phyloP scores from a whole-genome alignment of 2,113 vertebrate genomes.

The Leptobrachium leishanense region DNA sequence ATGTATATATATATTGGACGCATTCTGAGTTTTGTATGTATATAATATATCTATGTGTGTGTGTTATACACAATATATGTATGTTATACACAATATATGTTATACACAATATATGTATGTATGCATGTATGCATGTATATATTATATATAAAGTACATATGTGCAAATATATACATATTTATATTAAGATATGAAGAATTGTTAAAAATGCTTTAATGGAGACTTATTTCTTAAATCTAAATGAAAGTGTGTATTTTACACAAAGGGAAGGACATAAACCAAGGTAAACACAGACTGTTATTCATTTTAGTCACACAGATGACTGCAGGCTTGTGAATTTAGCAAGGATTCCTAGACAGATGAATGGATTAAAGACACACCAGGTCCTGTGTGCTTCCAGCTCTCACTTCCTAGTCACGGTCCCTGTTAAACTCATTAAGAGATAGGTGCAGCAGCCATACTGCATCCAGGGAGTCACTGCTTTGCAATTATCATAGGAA shows the following conservation, averaged over 20 bases:
- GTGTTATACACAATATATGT: too few species aligned
- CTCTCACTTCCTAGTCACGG: conserved; percentile 25
- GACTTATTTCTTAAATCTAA: too few species aligned
- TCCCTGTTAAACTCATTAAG: conserved; percentile 40
- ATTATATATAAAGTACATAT: too few species aligned
- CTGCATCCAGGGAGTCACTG: conserved; percentile 6
- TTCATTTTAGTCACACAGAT: conserved; percentile 2
- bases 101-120: too few species aligned
- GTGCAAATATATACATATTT: too few species aligned
- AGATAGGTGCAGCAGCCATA: conserved; percentile 31
- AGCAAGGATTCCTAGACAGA: conserved; percentile 32
- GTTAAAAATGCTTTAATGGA: too few species aligned
- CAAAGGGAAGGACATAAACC: background rate
- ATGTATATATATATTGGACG: too few species aligned
- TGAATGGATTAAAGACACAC: conserved; percentile 19
- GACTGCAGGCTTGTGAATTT: conserved; percentile 36
- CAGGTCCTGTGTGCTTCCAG: conserved; percentile 28
- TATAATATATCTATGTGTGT: too few species aligned
- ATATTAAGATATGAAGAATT: too few species aligned
- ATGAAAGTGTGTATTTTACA: background rate
- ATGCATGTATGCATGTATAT: too few species aligned
- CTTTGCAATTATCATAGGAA: background rate
- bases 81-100: too few species aligned
- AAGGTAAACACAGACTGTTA: background rate
- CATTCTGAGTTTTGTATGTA: too few species aligned